Base-by-base conservation (phyloP, 1,140 invertebrate genomes). In the Mamestra configurata region DNA sequence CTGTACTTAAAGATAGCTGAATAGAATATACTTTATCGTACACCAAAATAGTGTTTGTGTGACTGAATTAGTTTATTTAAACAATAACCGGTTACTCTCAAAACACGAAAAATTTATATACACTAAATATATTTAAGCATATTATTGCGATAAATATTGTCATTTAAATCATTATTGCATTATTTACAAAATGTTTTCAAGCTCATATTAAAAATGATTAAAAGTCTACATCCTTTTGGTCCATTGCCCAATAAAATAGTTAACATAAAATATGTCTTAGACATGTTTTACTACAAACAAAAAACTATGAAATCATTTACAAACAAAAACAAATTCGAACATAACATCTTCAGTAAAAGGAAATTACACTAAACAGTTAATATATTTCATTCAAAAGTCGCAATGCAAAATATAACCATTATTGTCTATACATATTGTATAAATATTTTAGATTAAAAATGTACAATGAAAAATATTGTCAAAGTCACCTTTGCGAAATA, bases 381-480 rank as follows among this genome's bases (percentile, higher is more conserved):
- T 40, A 15, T 10, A 22, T 53, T 8, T 53, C 6, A 6, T 13
- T 11, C 7, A 24, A 24, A 55, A 24, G 53, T 55, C 7, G 35
- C 24, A 61, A 49, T 64, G 70, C 40, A 79, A 40, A 55, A 43
- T 40, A 24, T 31, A 11, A 22, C 73, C 73, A 70, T 86, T 86
- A 84, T 87, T 87, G 80, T 87, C 79, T 11, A 71, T 31, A 7
- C n/a, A 40, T 81, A 53, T 46, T 64, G 43, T 53, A 78, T 79
- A 64, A 13, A 79, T 81, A 57, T 68, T 49, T 64, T 24, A 20
- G 24, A 53, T 80, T 75, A 43, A 77, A 75, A 73, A 73, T 55
- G 59, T 79, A 80, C 15, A 79, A 75, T 70, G 76, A 86, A 86
- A 84, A 79, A 90, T 92, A 92, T 92, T 92, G 90, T 92, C 89